A percentile compares a stretch with the other conserved stretches of the same genome.
These are phyloP conservation scores for Pterophyllum scalare DNA, from an alignment of 2,113 vertebrate species.

Conservation along the genomic window DNA sequence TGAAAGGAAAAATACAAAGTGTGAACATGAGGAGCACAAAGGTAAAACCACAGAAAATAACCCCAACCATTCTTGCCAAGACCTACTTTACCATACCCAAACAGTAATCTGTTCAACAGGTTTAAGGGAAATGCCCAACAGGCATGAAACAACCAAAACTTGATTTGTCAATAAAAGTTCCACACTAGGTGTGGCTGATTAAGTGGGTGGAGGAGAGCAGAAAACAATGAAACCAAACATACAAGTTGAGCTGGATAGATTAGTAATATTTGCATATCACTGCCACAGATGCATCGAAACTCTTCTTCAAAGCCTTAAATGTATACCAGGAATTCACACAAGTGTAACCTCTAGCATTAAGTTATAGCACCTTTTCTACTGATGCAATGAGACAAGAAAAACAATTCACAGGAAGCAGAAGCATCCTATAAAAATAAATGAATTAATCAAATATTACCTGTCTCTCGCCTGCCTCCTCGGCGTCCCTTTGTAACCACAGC, in stretches of 20 bases:
- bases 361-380: not conserved
- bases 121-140: not conserved
- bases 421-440: not conserved
- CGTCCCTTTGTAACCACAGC: conserved; percentile 87
- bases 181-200: not conserved
- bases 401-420: too few species aligned
- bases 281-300: not conserved
- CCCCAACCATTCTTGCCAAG: not conserved
- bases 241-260: conserved; percentile 6
- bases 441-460: conserved; percentile 75
- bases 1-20: not conserved
- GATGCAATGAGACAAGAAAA: not conserved
- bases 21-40: not conserved
- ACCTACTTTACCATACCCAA: not conserved
- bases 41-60: not conserved
- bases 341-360: not conserved
- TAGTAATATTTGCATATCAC: not conserved
- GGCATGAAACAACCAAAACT: not conserved
- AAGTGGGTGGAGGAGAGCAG: not conserved
- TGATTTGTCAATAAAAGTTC: not conserved
- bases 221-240: not conserved
- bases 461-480: conserved; percentile 85
- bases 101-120: not conserved
- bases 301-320: not conserved
- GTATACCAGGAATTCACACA: not conserved